These are phyloP conservation scores for Streptopelia turtur DNA, from an alignment of 2,797 vertebrate species.

Conservation along the genomic window DNA sequence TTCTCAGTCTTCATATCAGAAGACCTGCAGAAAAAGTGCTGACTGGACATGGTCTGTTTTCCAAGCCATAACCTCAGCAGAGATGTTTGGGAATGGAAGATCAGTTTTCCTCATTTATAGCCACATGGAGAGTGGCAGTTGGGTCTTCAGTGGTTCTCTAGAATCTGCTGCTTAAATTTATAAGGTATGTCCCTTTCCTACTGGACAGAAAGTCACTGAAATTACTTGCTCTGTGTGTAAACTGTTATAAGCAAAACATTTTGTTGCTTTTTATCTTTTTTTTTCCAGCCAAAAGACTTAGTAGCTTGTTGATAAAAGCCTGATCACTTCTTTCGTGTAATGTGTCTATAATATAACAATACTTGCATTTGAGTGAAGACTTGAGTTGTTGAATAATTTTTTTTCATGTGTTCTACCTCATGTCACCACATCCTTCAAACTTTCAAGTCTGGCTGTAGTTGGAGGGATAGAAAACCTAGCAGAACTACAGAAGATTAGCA, in stretches of 20 bases:
- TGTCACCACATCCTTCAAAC: not conserved
- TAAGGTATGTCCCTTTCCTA: not conserved
- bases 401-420: not conserved
- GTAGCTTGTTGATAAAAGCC: not conserved
- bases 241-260: not conserved
- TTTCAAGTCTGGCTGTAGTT: not conserved
- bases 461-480: not conserved
- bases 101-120: not conserved
- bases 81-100: not conserved
- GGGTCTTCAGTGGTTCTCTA: not conserved
- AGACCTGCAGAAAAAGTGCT: not conserved
- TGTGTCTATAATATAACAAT: not conserved
- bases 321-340: not conserved
- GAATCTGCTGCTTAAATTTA: not conserved
- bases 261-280: not conserved
- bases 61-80: not conserved
- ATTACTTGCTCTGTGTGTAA: not conserved
- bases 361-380: not conserved
- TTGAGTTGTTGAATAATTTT: not conserved
- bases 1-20: not conserved
- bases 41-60: not conserved
- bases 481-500: not conserved
- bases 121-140: not conserved
- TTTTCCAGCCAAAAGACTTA: not conserved
- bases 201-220: not conserved